Evolutionary conservation across 2,113 vertebrate species (phyloP).

Genomic region (Genyomyrus donnyi): DNA sequence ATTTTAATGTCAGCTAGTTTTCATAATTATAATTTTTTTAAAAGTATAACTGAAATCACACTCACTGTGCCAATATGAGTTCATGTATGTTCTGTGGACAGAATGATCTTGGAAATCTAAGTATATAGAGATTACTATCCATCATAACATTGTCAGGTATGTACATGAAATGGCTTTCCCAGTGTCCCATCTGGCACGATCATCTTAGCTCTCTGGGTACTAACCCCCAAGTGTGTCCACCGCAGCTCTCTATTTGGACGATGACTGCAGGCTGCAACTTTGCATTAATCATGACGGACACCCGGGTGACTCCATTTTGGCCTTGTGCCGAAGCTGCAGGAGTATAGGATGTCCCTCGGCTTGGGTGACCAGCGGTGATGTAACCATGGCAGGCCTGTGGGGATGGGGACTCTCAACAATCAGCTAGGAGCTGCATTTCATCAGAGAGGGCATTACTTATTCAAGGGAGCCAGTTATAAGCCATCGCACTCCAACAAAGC

Average conservation of each 20-base stretch:
- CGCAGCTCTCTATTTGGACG: background rate
- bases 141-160: background rate
- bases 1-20: background rate
- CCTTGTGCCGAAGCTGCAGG: slow-evolving; percentile 4
- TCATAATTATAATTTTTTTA: background rate
- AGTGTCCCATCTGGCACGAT: background rate
- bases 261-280: slow-evolving; percentile 9
- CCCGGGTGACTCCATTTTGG: slow-evolving; percentile 16
- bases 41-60: background rate
- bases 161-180: background rate
- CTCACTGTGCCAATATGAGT: background rate
- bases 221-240: background rate
- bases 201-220: background rate
- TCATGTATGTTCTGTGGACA: background rate
- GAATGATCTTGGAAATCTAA: background rate
- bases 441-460: slow-evolving; percentile 2
- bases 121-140: background rate
- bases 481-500: background rate
- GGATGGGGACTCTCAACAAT: slow-evolving; percentile 14
- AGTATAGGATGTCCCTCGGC: slow-evolving; percentile 6
- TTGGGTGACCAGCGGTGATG: slow-evolving; percentile 12
- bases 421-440: background rate
- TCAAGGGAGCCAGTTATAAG: slow-evolving; percentile 1
- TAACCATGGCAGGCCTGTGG: slow-evolving; percentile 12
- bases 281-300: slow-evolving; percentile 34